Base-by-base conservation (phyloP, 2,888 invertebrate species). In the Lutraria lutraria region DNA sequence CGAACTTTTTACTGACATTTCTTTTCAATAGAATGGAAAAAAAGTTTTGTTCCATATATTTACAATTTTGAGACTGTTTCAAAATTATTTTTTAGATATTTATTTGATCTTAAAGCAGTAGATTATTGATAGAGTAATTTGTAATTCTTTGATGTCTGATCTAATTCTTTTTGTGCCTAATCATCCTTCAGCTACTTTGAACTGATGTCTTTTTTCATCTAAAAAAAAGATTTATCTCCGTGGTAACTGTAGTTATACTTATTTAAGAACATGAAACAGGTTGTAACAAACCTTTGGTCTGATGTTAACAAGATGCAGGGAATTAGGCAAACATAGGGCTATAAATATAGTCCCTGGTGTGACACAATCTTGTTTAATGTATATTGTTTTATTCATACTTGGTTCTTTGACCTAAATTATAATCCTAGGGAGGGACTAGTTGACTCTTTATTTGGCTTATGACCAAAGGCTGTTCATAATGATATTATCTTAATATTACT, bases 401-500 rank as follows among this genome's bases (percentile, higher is more conserved):
- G 8, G 63, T 68, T 68, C 63, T 25, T 25, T 68, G 63, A 68
- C 63, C 63, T 68, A 68, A 13, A 60, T 25, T 68, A 68, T 25
- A 68, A 21, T 68, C 12, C 25, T 25, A 68, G 63, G 13, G n/a
- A 25, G n/a, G 63, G 63, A 68, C 25, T 25, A 13, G 25, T 68
- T 68, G 63, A 25, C 63, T 68, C 63, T 68, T 43, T 68, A 25
- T 68, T 68, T 68, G 63, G 63, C 63, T 68, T 68, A 25, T 68
- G 63, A 68, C 63, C 63, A 68, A 68, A 68, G 63, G 63, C 25
- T 68, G 63, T 25, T 25, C 25, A 25, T 43, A 43, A 43, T 0
- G 63, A 68, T 68, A 25, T 68, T 68, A 68, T 68, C 63, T 25
- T 13, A 68, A 68, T 68, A 25, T 68, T 25, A 21, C 63, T 68